Base-by-base conservation (phyloP, 2,797 vertebrate species). In the Lutjanus campechanus region DNA sequence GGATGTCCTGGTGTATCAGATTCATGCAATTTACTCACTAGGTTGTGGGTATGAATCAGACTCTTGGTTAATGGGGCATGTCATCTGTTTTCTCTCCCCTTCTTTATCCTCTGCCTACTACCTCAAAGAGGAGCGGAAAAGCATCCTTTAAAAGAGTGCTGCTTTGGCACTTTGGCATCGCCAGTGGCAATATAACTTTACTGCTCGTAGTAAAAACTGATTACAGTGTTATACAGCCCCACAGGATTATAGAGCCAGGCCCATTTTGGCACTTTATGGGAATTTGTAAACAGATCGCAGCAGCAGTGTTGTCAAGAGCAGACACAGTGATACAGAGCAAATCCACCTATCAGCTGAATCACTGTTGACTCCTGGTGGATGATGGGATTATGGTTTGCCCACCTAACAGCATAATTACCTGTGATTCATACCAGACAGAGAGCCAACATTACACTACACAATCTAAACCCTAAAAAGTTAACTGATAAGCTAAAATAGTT, bases 161-260 rank as follows among this genome's bases (percentile, higher is more conserved):
- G 87, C 81, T 84, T 77, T 85, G 81, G 78, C 83, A 85, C 56
- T 87, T 88, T 80, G 76, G 86, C 82, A 74, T 78, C 11, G 41
- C 84, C 74, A 49, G 25, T 2, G 74, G 84, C 66, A 44, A 43
- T 91, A 90, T 77, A 92, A 88, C 69, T 89, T 93, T 87, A 92
- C 73, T 25, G 19, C 76, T 44, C n/a, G 62, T 79, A 84, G 83
- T 93, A 92, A 93, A 91, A 92, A 79, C 65, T 86, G 87, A 92
- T 93, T 90, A 91, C 85, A 79, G 78, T 61, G 74, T 87, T 86
- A 75, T 69, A 82, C 54, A 58, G 60, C 83, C 64, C 55, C 64
- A 63, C 76, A 78, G 83, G 81, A 82, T 83, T 72, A 84, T 60
- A 75, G 72, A 77, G 73, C 77, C 69, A 22, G 60, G 15, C 44